Evolutionary conservation across 2,888 invertebrate genomes (phyloP), one percentile per base, ranked within the genome.

Genomic region (Pasiphila rectangulata): DNA sequence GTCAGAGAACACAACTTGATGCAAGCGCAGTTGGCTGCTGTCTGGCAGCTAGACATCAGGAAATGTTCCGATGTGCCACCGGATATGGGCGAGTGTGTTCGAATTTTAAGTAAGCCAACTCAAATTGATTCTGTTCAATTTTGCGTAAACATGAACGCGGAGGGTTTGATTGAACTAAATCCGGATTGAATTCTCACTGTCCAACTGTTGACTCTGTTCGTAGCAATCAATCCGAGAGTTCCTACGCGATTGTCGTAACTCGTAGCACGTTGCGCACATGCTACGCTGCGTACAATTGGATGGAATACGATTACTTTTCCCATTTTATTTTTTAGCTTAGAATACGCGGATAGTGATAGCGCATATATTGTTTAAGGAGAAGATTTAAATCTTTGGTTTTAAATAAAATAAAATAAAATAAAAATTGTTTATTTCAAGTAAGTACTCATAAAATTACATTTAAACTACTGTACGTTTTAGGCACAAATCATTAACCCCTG

Each of bases 51-150:
- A 69, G 71, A 72, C 72, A 67, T 59, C 69, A 75, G 76, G 74
- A 82, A 80, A 79, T 77, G 71, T 72, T 59, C 10, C 65, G 61
- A 57, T 68, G 72, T 66, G 63, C 63, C 59, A 62, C 64, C 75
- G 80, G 78, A 79, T 76, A 82, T 76, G 66, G 64, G 59, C 65
- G 65, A 74, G 74, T 78, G 72, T 73, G 74, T 75, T 73, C 72
- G 69, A 77, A 77, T 72, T 79, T 77, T 74, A 73, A 76, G 73
- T 72, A 71, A 73, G 65, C 60, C 60, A 61, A 64, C 68, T 67
- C 72, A 77, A 78, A 78, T 76, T 74, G 70, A 71, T 73, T 74
- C 65, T 61, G 61, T 57, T 69, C 69, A 67, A 69, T 73, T 75
- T 72, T 69, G 69, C 66, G 67, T 69, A 72, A 72, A 75, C 67